phyloP scores from a whole-genome alignment of 2,113 vertebrate genomes.

The Coptodon bakossiorum region DNA sequence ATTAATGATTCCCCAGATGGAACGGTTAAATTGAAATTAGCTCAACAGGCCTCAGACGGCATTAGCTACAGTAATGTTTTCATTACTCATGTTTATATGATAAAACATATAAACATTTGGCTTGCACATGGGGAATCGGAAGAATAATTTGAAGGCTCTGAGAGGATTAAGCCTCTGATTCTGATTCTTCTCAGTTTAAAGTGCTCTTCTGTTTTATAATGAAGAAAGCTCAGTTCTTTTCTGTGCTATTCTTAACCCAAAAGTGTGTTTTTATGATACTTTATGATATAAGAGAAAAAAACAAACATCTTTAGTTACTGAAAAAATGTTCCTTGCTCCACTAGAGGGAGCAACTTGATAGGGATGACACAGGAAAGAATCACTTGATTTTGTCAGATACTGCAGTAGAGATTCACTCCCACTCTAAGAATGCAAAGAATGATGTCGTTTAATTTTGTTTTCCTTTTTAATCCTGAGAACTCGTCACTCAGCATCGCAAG shows the following conservation, averaged over 20 bases:
- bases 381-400: background rate
- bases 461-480: background rate
- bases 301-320: background rate
- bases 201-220: background rate
- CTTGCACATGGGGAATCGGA: background rate
- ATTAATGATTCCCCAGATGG: slow-evolving; percentile 78
- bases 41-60: slow-evolving; percentile 61
- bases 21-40: slow-evolving; percentile 74
- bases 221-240: background rate
- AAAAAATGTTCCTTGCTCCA: slow-evolving; percentile 19
- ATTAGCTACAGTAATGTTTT: slow-evolving; percentile 41
- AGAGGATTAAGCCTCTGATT: background rate
- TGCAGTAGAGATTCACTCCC: background rate
- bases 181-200: background rate
- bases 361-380: slow-evolving; percentile 1
- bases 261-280: background rate
- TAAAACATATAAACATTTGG: slow-evolving; percentile 38
- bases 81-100: slow-evolving; percentile 40
- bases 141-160: background rate
- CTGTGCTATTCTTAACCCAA: background rate
- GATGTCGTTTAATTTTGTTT: background rate
- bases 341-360: slow-evolving; percentile 63
- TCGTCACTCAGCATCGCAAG: background rate
- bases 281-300: background rate
- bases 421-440: background rate